Evolutionary conservation across 1,140 invertebrate genomes (phyloP).

Genomic region (Magallana ariakensis): DNA sequence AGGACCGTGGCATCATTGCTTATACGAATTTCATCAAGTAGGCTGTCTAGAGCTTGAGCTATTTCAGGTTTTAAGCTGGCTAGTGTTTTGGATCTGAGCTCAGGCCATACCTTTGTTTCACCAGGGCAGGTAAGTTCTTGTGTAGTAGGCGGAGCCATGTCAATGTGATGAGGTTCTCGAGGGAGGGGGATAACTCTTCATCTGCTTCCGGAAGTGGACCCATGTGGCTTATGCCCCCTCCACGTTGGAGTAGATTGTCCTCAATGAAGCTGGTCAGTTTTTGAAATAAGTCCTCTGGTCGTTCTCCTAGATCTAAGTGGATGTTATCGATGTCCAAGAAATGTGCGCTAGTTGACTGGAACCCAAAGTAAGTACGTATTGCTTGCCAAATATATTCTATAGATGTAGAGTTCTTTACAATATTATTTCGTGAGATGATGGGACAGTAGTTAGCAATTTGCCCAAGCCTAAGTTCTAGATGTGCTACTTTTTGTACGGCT

Average conservation of each 20-base stretch:
- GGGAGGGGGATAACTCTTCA: slow-evolving; percentile 59
- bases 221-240: slow-evolving; percentile 52
- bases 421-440: slow-evolving; percentile 53
- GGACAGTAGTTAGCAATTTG: slow-evolving; percentile 62
- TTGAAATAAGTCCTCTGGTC: slow-evolving; percentile 61
- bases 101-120: slow-evolving; percentile 66
- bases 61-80: slow-evolving; percentile 59
- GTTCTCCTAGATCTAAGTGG: slow-evolving; percentile 47
- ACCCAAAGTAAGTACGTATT: slow-evolving; percentile 59
- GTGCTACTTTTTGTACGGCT: slow-evolving; percentile 49
- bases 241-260: slow-evolving; percentile 56
- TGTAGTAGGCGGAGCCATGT: slow-evolving; percentile 64
- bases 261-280: slow-evolving; percentile 60
- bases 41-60: slow-evolving; percentile 48
- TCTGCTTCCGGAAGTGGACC: slow-evolving; percentile 49
- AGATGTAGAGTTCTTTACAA: slow-evolving; percentile 60
- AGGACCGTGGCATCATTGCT: slow-evolving; percentile 45
- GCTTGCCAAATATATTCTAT: slow-evolving; percentile 61
- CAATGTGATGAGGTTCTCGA: slow-evolving; percentile 65
- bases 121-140: slow-evolving; percentile 54
- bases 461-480: slow-evolving; percentile 57
- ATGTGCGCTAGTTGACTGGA: slow-evolving; percentile 57
- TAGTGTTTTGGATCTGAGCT: slow-evolving; percentile 52
- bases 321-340: slow-evolving; percentile 55
- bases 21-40: slow-evolving; percentile 54